Conservation (phyloP, 2,113 vertebrate species). For the Toxotes jaculatrix region DNA sequence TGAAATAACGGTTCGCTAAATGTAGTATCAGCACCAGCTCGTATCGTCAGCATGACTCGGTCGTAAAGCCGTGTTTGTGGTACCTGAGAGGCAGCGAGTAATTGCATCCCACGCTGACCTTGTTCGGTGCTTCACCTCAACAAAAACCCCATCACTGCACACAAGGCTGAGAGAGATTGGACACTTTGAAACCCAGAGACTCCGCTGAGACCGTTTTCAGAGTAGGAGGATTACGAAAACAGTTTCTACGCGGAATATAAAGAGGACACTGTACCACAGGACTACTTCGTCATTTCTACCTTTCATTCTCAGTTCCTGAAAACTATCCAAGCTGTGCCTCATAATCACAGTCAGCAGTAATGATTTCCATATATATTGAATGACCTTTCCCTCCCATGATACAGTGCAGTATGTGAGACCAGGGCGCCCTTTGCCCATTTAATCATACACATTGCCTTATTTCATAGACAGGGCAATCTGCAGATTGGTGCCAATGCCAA, state of each 20-base stretch:
- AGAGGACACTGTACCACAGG: slow-evolving; percentile 27
- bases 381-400: slow-evolving; percentile 70
- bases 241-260: slow-evolving; percentile 20
- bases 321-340: slow-evolving; percentile 30
- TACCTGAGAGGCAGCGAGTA: slow-evolving; percentile 8
- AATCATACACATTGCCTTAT: slow-evolving; percentile 56
- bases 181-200: slow-evolving; percentile 2
- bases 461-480: slow-evolving; percentile 37
- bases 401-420: slow-evolving; percentile 23
- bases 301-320: slow-evolving; percentile 41
- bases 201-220: not conserved
- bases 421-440: slow-evolving; percentile 37
- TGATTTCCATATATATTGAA: slow-evolving; percentile 80
- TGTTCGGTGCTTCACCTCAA: slow-evolving; percentile 23
- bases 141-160: slow-evolving; percentile 22
- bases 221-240: slow-evolving; percentile 1
- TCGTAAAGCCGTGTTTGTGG: slow-evolving; percentile 9
- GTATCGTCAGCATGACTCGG: not conserved
- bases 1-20: slow-evolving; percentile 1
- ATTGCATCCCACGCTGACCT: slow-evolving; percentile 51
- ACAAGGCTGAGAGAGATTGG: slow-evolving; percentile 12
- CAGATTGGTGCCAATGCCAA: slow-evolving; percentile 52
- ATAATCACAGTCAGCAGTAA: slow-evolving; percentile 52
- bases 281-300: slow-evolving; percentile 15
- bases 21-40: not conserved